Evolutionary conservation across 2,888 invertebrate genomes (phyloP).

Genomic region (Meta bourneti): DNA sequence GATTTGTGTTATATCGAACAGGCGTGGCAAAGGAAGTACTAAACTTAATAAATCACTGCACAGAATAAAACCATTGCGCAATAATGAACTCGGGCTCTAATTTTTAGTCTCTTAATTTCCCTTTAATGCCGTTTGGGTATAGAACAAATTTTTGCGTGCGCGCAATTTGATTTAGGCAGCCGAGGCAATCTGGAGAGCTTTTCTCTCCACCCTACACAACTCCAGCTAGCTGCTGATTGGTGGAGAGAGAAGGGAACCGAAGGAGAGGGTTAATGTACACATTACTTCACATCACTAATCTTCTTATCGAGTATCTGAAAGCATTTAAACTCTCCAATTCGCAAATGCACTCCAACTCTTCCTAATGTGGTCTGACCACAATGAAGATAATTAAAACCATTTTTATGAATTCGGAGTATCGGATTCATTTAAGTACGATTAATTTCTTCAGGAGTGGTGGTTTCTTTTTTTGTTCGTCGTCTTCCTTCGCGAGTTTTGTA

Average conservation of each 20-base stretch:
- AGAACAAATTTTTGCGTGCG: neutral
- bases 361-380: conserved; percentile 53
- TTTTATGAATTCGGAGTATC: conserved; percentile 13
- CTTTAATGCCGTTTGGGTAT: neutral
- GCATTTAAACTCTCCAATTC: conserved; percentile 44
- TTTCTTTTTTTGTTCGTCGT: too few relatives aligned
- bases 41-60: neutral
- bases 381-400: conserved; percentile 52
- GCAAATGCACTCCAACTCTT: conserved; percentile 15
- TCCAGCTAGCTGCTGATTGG: conserved; percentile 8
- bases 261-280: conserved; percentile 40
- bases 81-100: neutral
- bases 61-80: neutral
- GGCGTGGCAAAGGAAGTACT: neutral
- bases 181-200: neutral
- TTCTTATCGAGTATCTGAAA: conserved; percentile 49
- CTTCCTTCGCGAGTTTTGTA: too few relatives aligned
- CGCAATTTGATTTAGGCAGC: neutral
- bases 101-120: neutral
- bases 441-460: neutral
- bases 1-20: neutral
- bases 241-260: neutral
- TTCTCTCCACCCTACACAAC: neutral
- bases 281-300: conserved; percentile 52
- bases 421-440: conserved; percentile 21